phyloP scores from a whole-genome alignment of 1,140 invertebrate species.

The Paralvinella palmiformis region DNA sequence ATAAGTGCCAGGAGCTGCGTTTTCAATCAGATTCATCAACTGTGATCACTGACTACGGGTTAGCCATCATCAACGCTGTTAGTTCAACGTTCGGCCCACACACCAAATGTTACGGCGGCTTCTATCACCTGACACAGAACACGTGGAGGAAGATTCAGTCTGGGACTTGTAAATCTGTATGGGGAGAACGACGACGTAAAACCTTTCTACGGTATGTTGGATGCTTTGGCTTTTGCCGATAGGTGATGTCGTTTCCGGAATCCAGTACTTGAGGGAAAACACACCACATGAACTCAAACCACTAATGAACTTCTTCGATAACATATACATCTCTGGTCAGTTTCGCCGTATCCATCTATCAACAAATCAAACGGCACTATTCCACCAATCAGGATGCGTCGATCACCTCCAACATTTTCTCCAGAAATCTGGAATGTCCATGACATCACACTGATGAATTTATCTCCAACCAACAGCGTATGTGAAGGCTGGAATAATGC shows the following conservation, averaged over 20 bases:
- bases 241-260: conserved; percentile 12
- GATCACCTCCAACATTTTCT: too few species aligned
- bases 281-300: neutral
- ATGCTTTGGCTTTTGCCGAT: conserved; percentile 22
- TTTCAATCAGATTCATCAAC: neutral
- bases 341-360: too few species aligned
- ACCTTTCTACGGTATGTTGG: conserved; percentile 23
- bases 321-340: too few species aligned
- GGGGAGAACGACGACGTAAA: conserved; percentile 13
- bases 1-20: neutral
- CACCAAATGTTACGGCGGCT: conserved; percentile 17
- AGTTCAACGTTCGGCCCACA: neutral
- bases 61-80: neutral
- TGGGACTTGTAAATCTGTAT: conserved; percentile 18
- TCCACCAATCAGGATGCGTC: too few species aligned
- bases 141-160: conserved; percentile 21
- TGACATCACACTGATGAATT: too few species aligned
- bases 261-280: neutral
- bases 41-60: neutral
- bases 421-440: too few species aligned
- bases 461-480: too few species aligned
- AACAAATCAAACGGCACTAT: too few species aligned
- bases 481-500: too few species aligned
- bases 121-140: conserved; percentile 24
- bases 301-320: neutral